phyloP scores from a whole-genome alignment of 2,797 vertebrate species.

The Cossypha dichroa region DNA sequence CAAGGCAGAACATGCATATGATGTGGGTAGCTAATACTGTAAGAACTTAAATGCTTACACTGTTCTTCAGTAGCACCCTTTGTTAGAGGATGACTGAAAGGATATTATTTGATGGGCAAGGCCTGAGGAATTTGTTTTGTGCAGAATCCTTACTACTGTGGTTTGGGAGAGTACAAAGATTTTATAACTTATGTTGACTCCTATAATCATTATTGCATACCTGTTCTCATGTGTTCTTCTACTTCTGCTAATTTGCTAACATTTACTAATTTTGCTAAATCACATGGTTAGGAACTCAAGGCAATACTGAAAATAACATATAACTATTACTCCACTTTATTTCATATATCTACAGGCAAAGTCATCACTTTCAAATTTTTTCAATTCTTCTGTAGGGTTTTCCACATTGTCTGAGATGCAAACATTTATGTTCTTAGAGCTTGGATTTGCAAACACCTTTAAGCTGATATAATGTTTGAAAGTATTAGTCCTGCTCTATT shows the following conservation, averaged over 20 bases:
- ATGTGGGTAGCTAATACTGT: neutral
- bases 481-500: neutral
- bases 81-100: neutral
- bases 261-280: neutral
- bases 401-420: neutral
- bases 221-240: neutral
- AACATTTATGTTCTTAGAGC: neutral
- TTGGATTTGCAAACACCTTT: constrained; percentile 4
- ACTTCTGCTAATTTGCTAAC: neutral
- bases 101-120: neutral
- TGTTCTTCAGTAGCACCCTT: neutral
- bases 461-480: neutral
- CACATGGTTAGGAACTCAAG: neutral
- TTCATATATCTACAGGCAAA: neutral
- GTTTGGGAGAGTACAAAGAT: neutral
- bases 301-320: neutral
- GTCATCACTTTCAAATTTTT: neutral
- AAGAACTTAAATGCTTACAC: neutral
- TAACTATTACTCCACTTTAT: neutral
- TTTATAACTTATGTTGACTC: neutral
- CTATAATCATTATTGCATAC: neutral
- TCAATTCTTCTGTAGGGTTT: neutral
- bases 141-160: neutral
- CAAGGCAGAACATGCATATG: neutral
- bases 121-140: neutral